Conservation (phyloP, 2,888 invertebrate genomes). For the Odontocerum albicorne region DNA sequence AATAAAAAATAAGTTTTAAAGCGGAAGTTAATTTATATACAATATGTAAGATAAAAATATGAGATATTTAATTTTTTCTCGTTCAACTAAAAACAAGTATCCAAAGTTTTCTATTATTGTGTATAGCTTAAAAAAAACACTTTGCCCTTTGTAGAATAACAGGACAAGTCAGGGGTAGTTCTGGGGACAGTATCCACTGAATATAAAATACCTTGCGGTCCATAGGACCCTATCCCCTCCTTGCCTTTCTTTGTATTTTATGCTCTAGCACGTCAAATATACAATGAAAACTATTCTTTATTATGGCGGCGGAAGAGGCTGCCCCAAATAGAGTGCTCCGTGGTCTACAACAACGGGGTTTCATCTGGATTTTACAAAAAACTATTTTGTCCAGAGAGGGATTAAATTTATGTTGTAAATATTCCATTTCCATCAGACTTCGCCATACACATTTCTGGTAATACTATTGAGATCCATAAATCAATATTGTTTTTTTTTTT, state of each 20-base stretch:
- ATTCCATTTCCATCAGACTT: too few species aligned
- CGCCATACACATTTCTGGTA: too few species aligned
- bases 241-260: constrained; percentile 28
- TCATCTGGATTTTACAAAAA: not conserved
- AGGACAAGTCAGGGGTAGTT: not conserved
- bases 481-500: too few species aligned
- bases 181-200: constrained; percentile 9
- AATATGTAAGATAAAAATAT: too few species aligned
- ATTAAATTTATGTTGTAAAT: not conserved
- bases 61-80: too few species aligned
- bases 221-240: constrained; percentile 3
- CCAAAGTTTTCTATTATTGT: too few species aligned
- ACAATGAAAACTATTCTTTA: constrained; percentile 31
- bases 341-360: not conserved
- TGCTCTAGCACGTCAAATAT: constrained; percentile 28
- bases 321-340: constrained; percentile 13
- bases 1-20: too few species aligned
- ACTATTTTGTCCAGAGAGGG: not conserved
- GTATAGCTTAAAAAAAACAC: too few species aligned
- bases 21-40: too few species aligned
- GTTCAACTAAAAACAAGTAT: too few species aligned
- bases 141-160: too few species aligned
- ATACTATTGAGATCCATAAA: too few species aligned
- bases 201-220: constrained; percentile 26
- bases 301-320: constrained; percentile 21